These are phyloP conservation scores for Pelodiscus sinensis DNA, from an alignment of 2,113 vertebrate genomes.

Conservation along the genomic window DNA sequence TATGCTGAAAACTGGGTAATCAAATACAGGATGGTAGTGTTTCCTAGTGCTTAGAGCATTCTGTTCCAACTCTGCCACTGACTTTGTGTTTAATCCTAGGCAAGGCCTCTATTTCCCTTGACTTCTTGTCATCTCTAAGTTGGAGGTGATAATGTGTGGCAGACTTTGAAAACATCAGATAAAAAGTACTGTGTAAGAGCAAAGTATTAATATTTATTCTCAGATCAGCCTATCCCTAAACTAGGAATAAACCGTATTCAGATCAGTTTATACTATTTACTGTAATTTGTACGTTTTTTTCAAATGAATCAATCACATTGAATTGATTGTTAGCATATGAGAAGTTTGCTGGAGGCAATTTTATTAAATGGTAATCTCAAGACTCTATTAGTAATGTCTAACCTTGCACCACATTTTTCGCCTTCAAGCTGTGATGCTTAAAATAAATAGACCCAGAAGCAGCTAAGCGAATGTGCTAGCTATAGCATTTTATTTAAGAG, in stretches of 20 bases:
- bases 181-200: slow-evolving; percentile 18
- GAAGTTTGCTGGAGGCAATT: not conserved
- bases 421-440: not conserved
- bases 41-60: not conserved
- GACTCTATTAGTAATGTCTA: not conserved
- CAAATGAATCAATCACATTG: not conserved
- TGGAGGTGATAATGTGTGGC: not conserved
- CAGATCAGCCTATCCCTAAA: slow-evolving; percentile 4
- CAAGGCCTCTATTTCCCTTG: not conserved
- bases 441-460: not conserved
- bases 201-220: slow-evolving; percentile 34
- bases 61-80: not conserved
- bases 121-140: not conserved
- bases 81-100: not conserved
- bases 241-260: slow-evolving; percentile 23
- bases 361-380: not conserved
- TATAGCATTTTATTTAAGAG: not conserved
- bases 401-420: rapidly evolving
- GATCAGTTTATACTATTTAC: not conserved
- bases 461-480: not conserved
- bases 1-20: not conserved
- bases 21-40: not conserved
- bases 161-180: slow-evolving; percentile 1
- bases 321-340: not conserved
- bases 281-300: not conserved